Conservation (phyloP, 1,140 invertebrate species). For the Helicorthomorpha holstii region DNA sequence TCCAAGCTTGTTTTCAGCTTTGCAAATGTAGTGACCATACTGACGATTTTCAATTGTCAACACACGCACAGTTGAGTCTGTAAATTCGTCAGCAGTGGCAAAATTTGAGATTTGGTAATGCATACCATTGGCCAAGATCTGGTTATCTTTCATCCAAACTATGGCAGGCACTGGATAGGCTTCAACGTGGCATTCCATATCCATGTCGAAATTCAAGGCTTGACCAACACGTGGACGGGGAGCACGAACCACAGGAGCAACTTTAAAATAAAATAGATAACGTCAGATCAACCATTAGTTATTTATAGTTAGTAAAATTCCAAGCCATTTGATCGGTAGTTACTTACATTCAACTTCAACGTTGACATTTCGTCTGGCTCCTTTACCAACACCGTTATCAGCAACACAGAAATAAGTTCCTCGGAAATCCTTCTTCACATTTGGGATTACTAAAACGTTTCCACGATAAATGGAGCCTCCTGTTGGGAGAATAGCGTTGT, state of each 20-base stretch:
- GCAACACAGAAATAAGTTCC: conserved; percentile 88
- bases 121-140: conserved; percentile 66
- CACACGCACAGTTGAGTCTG: conserved; percentile 68
- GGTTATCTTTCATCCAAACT: conserved; percentile 65
- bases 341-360: conserved; percentile 60
- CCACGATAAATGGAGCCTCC: conserved; percentile 34
- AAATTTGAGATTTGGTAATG: conserved; percentile 78
- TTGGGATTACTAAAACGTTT: conserved; percentile 61
- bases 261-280: too few relatives aligned
- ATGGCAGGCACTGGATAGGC: conserved; percentile 80
- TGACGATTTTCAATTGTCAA: conserved; percentile 81
- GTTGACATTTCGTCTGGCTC: conserved; percentile 65
- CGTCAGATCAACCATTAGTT: too few relatives aligned
- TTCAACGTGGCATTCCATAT: conserved; percentile 69
- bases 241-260: conserved; percentile 60
- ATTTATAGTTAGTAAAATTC: too few relatives aligned
- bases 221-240: conserved; percentile 50
- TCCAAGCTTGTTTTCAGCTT: conserved; percentile 74
- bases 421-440: conserved; percentile 60
- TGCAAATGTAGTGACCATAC: conserved; percentile 69
- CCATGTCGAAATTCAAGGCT: conserved; percentile 81
- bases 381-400: conserved; percentile 71
- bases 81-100: conserved; percentile 73
- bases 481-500: conserved; percentile 78
- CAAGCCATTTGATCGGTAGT: too few relatives aligned